phyloP scores from a whole-genome alignment of 2,113 vertebrate genomes.

The Lagopus muta region DNA sequence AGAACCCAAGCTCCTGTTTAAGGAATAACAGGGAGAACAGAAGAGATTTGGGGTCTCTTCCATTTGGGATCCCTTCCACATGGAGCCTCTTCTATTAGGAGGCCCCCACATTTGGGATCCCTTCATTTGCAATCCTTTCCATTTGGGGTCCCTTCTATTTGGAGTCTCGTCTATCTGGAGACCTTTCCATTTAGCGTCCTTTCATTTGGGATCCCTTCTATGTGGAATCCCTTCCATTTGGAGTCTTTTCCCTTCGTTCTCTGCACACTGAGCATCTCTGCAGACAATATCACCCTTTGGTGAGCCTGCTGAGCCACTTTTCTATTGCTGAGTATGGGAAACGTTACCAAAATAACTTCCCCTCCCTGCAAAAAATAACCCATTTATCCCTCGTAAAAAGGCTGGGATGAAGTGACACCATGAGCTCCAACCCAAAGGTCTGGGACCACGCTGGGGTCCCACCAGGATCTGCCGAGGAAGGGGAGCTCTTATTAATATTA shows the following conservation, averaged over 20 bases:
- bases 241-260: too few species aligned
- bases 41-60: neutral
- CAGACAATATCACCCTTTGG: neutral
- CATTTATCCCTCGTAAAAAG: neutral
- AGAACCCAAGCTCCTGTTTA: neutral
- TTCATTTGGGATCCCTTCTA: neutral
- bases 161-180: neutral
- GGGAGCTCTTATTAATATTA: constrained; percentile 30
- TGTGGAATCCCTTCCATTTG: neutral
- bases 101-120: neutral
- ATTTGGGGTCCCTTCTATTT: neutral
- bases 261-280: neutral
- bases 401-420: neutral
- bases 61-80: neutral
- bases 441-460: neutral
- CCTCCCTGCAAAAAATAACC: neutral
- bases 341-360: neutral
- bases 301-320: neutral
- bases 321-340: accelerated
- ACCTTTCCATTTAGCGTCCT: neutral
- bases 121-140: neutral
- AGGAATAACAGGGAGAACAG: neutral
- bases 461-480: neutral
- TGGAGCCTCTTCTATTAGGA: neutral
- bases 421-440: neutral